Percentiles rank a stretch among this genome's conserved stretches.
phyloP scores from a whole-genome alignment of 2,888 invertebrate genomes.

The Aspidapion aeneum region DNA sequence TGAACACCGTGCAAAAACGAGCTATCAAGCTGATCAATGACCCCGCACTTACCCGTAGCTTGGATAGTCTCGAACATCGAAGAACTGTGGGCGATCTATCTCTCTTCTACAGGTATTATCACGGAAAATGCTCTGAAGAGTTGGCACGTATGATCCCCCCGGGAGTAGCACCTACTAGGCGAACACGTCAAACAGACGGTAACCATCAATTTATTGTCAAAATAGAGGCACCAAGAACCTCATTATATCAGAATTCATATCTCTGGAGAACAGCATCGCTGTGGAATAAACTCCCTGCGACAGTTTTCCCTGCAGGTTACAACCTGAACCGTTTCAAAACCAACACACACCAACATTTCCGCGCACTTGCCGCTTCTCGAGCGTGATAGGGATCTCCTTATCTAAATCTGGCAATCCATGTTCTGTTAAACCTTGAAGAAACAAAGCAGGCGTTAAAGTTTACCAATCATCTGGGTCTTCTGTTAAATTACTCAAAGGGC shows the following conservation, averaged over 20 bases:
- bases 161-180: too few species aligned
- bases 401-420: too few species aligned
- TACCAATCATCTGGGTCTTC: too few species aligned
- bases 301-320: not conserved
- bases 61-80: constrained; percentile 10
- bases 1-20: constrained; percentile 13
- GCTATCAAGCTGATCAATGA: constrained; percentile 1
- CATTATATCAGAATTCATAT: not conserved
- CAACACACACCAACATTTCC: too few species aligned
- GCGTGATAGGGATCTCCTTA: too few species aligned
- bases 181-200: not conserved
- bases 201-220: not conserved
- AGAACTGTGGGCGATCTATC: constrained; percentile 10
- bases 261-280: not conserved
- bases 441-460: too few species aligned
- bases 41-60: not conserved
- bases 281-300: not conserved
- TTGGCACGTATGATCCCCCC: too few species aligned
- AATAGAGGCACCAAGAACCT: not conserved
- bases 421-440: too few species aligned
- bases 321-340: not conserved
- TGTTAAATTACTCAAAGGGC: too few species aligned
- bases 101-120: constrained; percentile 6
- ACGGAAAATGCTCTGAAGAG: too few species aligned
- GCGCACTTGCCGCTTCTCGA: too few species aligned